phyloP scores from a whole-genome alignment of 2,797 vertebrate genomes.

The Rhyacichthys aspro region DNA sequence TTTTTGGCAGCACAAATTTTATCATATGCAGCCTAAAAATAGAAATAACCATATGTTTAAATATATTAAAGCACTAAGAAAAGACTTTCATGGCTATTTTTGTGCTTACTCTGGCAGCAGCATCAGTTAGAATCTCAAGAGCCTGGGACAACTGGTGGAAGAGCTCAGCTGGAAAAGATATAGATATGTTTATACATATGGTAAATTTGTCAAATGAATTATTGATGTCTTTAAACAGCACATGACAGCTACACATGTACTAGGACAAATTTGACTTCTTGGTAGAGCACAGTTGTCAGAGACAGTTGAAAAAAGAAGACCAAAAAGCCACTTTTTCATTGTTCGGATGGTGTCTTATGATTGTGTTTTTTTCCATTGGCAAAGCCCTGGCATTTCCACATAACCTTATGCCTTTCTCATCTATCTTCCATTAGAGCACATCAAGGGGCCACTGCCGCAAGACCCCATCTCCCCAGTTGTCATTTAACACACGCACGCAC shows the following conservation, averaged over 20 bases:
- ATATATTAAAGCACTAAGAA: neutral
- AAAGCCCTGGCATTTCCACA: slow-evolving; percentile 34
- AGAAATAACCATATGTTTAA: slow-evolving; percentile 27
- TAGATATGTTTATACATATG: neutral
- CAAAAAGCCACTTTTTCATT: slow-evolving; percentile 44
- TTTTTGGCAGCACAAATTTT: slow-evolving; percentile 89
- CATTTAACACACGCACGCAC: slow-evolving; percentile 38
- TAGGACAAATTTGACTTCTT: too few species aligned
- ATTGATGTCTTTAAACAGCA: neutral
- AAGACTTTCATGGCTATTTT: slow-evolving; percentile 2
- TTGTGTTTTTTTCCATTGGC: slow-evolving; percentile 59
- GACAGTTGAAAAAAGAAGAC: neutral
- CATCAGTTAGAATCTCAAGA: slow-evolving; percentile 92
- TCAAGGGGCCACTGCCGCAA: slow-evolving; percentile 45
- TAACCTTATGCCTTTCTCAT: slow-evolving; percentile 34
- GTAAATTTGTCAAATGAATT: neutral
- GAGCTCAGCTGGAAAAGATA: slow-evolving; percentile 82
- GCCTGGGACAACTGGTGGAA: slow-evolving; percentile 98
- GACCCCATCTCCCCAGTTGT: slow-evolving; percentile 42
- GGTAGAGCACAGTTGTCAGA: too few species aligned
- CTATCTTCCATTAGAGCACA: slow-evolving; percentile 45
- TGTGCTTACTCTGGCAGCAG: slow-evolving; percentile 89
- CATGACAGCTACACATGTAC: too few species aligned
- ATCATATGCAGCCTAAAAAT: slow-evolving; percentile 91
- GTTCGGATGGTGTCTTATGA: slow-evolving; percentile 34